These are phyloP conservation scores for Corynorhinus townsendii DNA, from an alignment of 2,113 vertebrate species.

Conservation along the genomic window DNA sequence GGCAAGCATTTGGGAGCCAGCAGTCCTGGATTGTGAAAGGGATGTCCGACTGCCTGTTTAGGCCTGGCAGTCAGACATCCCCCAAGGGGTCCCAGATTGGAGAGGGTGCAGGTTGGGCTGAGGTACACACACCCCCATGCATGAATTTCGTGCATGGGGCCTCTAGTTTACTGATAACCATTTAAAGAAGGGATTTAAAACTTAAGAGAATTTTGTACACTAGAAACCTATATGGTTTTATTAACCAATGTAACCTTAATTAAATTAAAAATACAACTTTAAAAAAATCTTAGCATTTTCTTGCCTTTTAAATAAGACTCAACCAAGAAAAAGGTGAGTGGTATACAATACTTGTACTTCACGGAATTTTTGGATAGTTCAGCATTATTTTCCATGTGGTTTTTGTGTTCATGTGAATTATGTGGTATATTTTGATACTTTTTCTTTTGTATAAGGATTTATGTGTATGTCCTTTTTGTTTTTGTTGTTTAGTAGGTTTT, in stretches of 20 bases:
- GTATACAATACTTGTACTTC: neutral
- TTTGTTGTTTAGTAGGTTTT: neutral
- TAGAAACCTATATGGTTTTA: neutral
- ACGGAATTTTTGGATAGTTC: neutral
- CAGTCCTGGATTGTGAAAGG: too few relatives aligned
- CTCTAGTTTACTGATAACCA: neutral
- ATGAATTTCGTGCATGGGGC: too few relatives aligned
- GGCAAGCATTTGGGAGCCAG: too few relatives aligned
- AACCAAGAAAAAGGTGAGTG: neutral
- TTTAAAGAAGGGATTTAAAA: constrained; percentile 23
- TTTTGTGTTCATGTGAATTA: neutral
- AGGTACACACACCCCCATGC: too few relatives aligned
- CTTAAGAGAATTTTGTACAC: neutral
- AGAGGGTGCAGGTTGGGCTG: too few relatives aligned
- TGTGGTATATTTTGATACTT: neutral
- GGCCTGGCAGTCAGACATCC: too few relatives aligned
- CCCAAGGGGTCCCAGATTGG: too few relatives aligned
- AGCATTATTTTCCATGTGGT: neutral
- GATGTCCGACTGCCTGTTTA: too few relatives aligned
- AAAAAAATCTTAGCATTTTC: neutral
- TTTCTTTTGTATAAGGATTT: neutral
- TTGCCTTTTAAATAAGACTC: neutral
- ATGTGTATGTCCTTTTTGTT: neutral
- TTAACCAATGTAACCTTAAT: neutral
- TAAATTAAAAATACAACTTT: neutral